Conservation (phyloP, 2,797 vertebrate genomes). For the Hemitrygon akajei region DNA sequence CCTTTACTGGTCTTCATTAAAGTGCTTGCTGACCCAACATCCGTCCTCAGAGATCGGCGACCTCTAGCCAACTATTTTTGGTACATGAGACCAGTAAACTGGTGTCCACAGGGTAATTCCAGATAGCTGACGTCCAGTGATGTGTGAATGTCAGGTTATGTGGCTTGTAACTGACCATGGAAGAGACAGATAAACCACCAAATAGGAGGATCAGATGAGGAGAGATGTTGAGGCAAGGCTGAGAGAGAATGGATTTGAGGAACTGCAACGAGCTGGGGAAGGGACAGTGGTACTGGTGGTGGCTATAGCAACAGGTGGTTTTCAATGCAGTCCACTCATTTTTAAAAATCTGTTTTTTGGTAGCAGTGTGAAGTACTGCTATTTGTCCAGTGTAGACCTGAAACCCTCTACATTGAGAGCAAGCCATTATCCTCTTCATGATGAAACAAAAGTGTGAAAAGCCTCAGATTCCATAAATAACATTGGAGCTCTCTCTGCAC, state of each 20-base stretch:
- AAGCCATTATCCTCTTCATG: conserved; percentile 12
- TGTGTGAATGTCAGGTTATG: neutral
- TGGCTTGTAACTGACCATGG: neutral
- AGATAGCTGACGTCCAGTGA: neutral
- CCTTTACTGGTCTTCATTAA: no score
- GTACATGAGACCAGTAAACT: no score
- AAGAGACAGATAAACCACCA: neutral
- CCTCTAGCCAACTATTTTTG: no score
- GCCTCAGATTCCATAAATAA: neutral
- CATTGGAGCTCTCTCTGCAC: no score
- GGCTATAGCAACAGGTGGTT: neutral
- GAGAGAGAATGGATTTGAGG: neutral
- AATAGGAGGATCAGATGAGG: no score
- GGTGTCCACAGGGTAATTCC: neutral
- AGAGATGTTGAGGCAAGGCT: neutral
- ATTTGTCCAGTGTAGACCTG: neutral
- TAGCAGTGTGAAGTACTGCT: neutral
- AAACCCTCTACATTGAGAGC: neutral
- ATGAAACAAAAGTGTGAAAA: neutral
- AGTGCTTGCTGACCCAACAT: no score
- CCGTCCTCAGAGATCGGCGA: no score
- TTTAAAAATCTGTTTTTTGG: neutral
- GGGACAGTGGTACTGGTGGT: neutral
- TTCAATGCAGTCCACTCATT: neutral
- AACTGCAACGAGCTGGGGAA: neutral